phyloP scores from a whole-genome alignment of 2,113 vertebrate species.

The Chauna torquata region DNA sequence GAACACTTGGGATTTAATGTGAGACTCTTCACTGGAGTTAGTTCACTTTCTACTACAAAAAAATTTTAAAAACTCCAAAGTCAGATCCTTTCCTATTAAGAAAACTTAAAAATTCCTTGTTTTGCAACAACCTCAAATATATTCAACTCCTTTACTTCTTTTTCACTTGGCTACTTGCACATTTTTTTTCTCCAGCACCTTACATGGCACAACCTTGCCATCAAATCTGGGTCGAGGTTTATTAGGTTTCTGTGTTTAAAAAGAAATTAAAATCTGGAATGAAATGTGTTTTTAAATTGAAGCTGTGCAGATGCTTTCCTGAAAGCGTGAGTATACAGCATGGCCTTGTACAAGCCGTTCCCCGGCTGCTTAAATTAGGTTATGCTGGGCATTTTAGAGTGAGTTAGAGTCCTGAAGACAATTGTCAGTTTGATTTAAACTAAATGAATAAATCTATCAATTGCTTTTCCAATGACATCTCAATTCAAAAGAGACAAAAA shows the following conservation, averaged over 20 bases:
- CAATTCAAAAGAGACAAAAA: not conserved
- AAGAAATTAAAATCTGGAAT: not conserved
- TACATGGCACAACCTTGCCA: rapidly evolving
- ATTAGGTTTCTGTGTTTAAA: not conserved
- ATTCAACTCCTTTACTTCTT: too few species aligned
- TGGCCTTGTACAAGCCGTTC: not conserved
- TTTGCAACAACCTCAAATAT: not conserved
- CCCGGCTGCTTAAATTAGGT: not conserved
- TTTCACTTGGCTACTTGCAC: rapidly evolving
- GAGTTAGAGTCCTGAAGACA: not conserved
- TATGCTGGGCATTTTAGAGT: not conserved
- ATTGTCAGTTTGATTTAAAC: not conserved
- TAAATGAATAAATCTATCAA: not conserved
- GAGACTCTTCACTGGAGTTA: not conserved
- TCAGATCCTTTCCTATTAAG: not conserved
- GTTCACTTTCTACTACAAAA: not conserved
- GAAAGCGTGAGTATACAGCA: not conserved
- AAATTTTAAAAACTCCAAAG: not conserved
- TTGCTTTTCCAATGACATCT: not conserved
- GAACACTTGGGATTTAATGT: too few species aligned
- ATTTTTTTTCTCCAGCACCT: not conserved
- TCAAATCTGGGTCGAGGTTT: not conserved
- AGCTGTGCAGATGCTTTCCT: not conserved
- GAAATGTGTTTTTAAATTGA: not conserved
- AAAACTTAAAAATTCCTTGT: not conserved